Base-by-base conservation (phyloP, 2,888 invertebrate species). In the Nebria salina region DNA sequence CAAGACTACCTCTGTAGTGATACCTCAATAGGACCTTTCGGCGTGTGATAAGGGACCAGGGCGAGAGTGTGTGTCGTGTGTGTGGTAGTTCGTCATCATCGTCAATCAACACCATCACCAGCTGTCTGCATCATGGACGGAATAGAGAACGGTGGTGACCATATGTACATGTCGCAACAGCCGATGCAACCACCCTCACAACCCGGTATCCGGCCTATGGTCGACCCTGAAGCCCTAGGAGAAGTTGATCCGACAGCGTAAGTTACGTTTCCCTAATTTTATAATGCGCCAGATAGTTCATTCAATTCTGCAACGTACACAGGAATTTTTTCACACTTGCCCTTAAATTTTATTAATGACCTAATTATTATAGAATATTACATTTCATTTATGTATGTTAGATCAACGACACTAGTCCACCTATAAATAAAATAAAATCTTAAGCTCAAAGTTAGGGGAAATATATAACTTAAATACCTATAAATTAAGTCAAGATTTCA, bases 191-290 rank as follows among this genome's bases (percentile, higher is more conserved):
- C 68, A 83, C 83, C 84, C 65, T 81, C 73, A 25, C 82, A 66
- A 11, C 86, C 86, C 7, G 89, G 89, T 65, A 89, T 89, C 8
- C 88, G 96, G 84, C 96, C 96, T 76, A 91, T 94, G 89, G 96
- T 96, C 82, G 93, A 95, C 89, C 95, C 96, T 11, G 93, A 95
- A 84, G 96, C 95, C 84, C 90, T 91, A 85, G 96, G 96, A 83
- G 96, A 96, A 89, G 97, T 97, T 83, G 97, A 97, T 90, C 95
- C 96, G 79, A 91, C 90, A 87, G 90, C 93, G 94, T 94, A 91
- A 90, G 54, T 54, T 43, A 43, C 9, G 1, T 54, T 54, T 8
- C 54, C 13, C 54, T 8, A 54, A 54, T 34, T 34, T 34, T 34
- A 34, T 34, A 34, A 34, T 34, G 5, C 5, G 34, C 34, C 34